A percentile compares a stretch with the other conserved stretches of the same genome.
These are phyloP conservation scores for Hypsopygia costalis DNA, from an alignment of 2,888 invertebrate genomes.

Conservation along the genomic window DNA sequence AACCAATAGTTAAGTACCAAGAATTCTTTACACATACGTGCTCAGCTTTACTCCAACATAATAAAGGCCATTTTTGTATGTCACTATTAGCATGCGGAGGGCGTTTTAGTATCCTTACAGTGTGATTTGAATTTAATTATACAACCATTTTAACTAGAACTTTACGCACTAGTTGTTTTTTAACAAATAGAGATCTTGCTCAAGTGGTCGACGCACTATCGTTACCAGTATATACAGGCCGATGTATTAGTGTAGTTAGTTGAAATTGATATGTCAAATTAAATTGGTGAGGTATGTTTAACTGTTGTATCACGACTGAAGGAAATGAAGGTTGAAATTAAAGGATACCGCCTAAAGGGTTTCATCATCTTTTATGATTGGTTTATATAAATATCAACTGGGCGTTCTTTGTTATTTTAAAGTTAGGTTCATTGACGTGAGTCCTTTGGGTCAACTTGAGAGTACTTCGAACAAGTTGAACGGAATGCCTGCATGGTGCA, in stretches of 20 bases:
- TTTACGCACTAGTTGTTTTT: background rate
- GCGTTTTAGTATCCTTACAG: constrained; percentile 43
- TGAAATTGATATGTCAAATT: constrained; percentile 18
- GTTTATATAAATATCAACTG: too few relatives aligned
- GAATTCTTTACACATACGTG: constrained; percentile 25
- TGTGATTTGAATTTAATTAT: constrained; percentile 46
- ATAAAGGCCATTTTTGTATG: constrained; percentile 47
- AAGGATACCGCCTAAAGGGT: constrained; percentile 10
- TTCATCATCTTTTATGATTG: background rate
- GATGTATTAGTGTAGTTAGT: background rate
- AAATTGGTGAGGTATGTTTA: constrained; percentile 19
- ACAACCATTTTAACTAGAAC: constrained; percentile 22
- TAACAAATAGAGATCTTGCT: constrained; percentile 17
- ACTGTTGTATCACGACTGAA: constrained; percentile 40
- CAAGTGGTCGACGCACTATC: constrained; percentile 19
- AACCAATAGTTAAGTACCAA: constrained; percentile 14
- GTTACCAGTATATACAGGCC: constrained; percentile 2
- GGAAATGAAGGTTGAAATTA: constrained; percentile 47
- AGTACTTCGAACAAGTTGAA: too few relatives aligned
- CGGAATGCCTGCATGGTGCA: too few relatives aligned
- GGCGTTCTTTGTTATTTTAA: too few relatives aligned
- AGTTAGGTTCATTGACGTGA: too few relatives aligned
- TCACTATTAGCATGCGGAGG: constrained; percentile 48
- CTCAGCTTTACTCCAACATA: constrained; percentile 21
- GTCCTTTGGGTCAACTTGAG: too few relatives aligned